A percentile compares a stretch with the other conserved stretches of the same genome.
Evolutionary conservation across 2,113 vertebrate genomes (phyloP).

Genomic region (Hippolais icterina): DNA sequence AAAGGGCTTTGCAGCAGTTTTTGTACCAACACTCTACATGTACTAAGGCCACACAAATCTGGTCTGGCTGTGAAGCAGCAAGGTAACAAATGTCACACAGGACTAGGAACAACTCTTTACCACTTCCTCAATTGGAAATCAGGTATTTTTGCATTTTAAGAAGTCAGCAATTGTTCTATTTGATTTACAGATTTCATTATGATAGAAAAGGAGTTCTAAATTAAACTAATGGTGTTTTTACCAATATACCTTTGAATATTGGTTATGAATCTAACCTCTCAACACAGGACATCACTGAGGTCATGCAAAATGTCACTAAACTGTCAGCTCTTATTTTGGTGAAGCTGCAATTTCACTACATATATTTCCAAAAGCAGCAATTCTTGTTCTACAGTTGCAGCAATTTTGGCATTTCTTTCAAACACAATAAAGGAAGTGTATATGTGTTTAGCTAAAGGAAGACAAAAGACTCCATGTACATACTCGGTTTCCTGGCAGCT

Average conservation of each 20-base stretch:
- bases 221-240: background rate
- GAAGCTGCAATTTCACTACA: background rate
- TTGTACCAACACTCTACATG: background rate
- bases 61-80: background rate
- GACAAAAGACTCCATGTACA: slow-evolving; percentile 46
- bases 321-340: background rate
- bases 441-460: background rate
- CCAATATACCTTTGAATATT: background rate
- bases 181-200: background rate
- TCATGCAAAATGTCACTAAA: background rate
- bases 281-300: background rate
- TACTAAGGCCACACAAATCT: background rate
- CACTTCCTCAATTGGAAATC: background rate
- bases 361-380: background rate
- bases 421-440: background rate
- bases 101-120: background rate
- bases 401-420: background rate
- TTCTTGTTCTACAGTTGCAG: background rate
- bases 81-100: background rate
- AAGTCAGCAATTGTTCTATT: background rate
- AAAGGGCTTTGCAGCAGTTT: background rate
- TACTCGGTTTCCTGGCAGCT: slow-evolving; percentile 88
- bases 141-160: background rate
- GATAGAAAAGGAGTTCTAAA: background rate
- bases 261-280: background rate